phyloP scores from a whole-genome alignment of 2,797 vertebrate genomes.

The Scomberomorus guttatus region DNA sequence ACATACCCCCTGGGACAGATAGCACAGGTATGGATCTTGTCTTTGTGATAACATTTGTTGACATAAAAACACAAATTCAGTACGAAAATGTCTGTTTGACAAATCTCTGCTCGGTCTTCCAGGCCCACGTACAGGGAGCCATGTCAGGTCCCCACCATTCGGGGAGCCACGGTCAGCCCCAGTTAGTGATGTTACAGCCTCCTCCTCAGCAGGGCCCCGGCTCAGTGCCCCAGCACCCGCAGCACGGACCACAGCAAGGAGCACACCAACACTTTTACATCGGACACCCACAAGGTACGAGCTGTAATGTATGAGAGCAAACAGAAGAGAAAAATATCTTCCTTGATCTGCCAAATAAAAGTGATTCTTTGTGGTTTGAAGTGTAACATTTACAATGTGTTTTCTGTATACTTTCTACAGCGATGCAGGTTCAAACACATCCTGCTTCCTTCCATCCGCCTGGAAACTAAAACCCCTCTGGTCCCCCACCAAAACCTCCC shows the following conservation, averaged over 20 bases:
- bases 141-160: slow-evolving; percentile 90
- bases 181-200: slow-evolving; percentile 92
- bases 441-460: slow-evolving; percentile 79
- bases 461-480: slow-evolving; percentile 75
- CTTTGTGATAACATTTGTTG: background rate
- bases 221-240: slow-evolving; percentile 86
- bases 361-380: background rate
- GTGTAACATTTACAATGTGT: slow-evolving; percentile 45
- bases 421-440: slow-evolving; percentile 83
- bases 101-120: background rate
- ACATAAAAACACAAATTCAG: no score
- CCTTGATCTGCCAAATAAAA: background rate
- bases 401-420: slow-evolving; percentile 76
- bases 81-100: background rate
- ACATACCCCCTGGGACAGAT: slow-evolving; percentile 89
- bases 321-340: no score
- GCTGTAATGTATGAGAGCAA: slow-evolving; percentile 48
- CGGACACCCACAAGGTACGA: slow-evolving; percentile 81
- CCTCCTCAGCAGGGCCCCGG: slow-evolving; percentile 90
- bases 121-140: slow-evolving; percentile 92
- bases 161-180: slow-evolving; percentile 89
- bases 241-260: slow-evolving; percentile 90
- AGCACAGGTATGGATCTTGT: slow-evolving; percentile 69
- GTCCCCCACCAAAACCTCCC: background rate
- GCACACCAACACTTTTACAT: slow-evolving; percentile 91